Base-by-base conservation (phyloP, 2,113 vertebrate species). In the Clarias batrachus region DNA sequence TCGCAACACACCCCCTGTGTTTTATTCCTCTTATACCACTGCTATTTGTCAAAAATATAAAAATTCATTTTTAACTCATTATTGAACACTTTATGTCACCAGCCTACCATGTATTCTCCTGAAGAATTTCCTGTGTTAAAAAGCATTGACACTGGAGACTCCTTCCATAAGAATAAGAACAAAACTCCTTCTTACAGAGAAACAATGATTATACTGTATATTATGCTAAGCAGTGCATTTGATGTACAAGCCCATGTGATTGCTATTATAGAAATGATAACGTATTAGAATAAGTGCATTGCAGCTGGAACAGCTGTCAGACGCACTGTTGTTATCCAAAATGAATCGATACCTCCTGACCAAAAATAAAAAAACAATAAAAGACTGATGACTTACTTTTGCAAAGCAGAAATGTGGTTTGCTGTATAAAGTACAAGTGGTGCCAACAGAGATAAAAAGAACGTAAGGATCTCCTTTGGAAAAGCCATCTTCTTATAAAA, bases 341-440 rank as follows among this genome's bases (percentile, higher is more conserved):
- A 62, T 13, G 17, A 80, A 80, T 62, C 57, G 1, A 1, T 37
- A 37, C 2, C 33, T 37, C 1, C 33, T 37, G 33, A 37, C 33
- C 33, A 37, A 37, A 37, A 11, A 57, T 54, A 19, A 37, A 19
- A 37, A 37, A 9, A 19, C 59, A 7, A 14, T 23, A 19, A 57
- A 84, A 37, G 27, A 4, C 16, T 1, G 6, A 5, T 14, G 78
- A 97, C 97, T 96, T 93, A 98, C 97, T 96, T 94, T 71, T 96
- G 96, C 78, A 96, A 78, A 33, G 89, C 88, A 1, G 95, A 91
- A 41, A 92, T 73, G 0, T 92, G 90, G 91, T 95, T 97, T 90
- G 96, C 88, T 23, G 89, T 70, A 62, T 94, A 96, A 84, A 96
- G 93, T 81, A 96, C 62, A 0, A 93, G 95, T 33, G 97, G 93